Percentiles rank a stretch among this genome's conserved stretches.
Conservation (phyloP, 1,140 invertebrate genomes). For the Portunus trituberculatus region DNA sequence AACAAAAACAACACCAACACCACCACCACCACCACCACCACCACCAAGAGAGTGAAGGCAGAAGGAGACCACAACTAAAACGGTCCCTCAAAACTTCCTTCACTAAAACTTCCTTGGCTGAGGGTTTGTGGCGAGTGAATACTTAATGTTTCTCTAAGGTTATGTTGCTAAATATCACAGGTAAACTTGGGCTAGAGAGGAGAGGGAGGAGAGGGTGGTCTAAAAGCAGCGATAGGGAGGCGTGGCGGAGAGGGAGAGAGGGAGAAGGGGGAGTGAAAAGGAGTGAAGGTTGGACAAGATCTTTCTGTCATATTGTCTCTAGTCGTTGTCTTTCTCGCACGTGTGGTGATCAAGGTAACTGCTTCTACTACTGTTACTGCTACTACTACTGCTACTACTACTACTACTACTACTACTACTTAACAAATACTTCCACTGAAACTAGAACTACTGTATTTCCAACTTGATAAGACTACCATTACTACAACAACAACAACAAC, state of each 20-base stretch:
- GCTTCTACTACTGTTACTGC: background rate
- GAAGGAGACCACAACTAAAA: too few relatives aligned
- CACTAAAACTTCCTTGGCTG: too few relatives aligned
- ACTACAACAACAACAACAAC: background rate
- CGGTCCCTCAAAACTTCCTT: too few relatives aligned
- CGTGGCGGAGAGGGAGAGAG: background rate
- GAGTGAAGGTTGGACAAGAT: background rate
- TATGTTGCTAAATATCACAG: constrained; percentile 4
- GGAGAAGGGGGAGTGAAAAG: background rate
- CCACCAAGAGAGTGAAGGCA: too few relatives aligned
- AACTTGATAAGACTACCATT: background rate
- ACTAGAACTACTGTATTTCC: background rate
- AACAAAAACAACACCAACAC: too few relatives aligned
- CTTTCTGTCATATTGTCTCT: too few relatives aligned
- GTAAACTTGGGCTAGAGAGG: background rate
- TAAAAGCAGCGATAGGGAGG: background rate
- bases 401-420: background rate
- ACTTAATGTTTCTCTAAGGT: background rate
- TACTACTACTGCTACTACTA: background rate
- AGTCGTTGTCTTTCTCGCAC: too few relatives aligned
- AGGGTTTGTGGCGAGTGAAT: background rate
- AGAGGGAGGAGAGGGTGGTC: background rate
- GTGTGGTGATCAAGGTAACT: background rate
- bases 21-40: too few relatives aligned
- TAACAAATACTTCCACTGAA: background rate